A percentile compares a stretch with the other conserved stretches of the same genome.
Conservation (phyloP, 2,797 vertebrate genomes). For the Phrynocephalus guinanensis region DNA sequence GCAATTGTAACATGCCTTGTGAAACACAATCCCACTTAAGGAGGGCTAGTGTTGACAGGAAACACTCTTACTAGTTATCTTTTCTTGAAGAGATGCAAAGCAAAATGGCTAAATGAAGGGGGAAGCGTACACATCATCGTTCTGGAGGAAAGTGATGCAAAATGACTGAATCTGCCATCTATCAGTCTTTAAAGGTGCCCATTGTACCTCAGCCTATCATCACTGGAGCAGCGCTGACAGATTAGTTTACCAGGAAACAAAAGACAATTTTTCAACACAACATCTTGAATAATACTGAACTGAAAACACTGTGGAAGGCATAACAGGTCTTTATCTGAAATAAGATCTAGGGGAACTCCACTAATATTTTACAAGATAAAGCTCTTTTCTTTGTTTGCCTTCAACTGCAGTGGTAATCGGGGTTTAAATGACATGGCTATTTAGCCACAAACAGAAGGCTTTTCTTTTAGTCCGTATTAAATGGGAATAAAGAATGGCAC, state of each 20-base stretch:
- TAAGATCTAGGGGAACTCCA: conserved; percentile 47
- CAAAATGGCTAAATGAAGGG: background rate
- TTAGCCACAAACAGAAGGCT: conserved; percentile 62
- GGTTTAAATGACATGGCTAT: conserved; percentile 58
- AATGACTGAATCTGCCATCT: conserved; percentile 38
- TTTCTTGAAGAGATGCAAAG: conserved; percentile 5
- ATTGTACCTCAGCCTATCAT: conserved; percentile 10
- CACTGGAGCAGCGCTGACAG: conserved; percentile 49
- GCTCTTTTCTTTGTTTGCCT: conserved; percentile 45
- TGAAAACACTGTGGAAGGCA: conserved; percentile 32
- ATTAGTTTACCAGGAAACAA: conserved; percentile 46
- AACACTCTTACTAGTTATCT: background rate
- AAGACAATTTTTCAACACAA: conserved; percentile 59
- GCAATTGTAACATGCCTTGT: background rate
- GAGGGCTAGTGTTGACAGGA: background rate
- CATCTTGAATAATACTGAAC: conserved; percentile 39
- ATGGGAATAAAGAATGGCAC: conserved; percentile 28
- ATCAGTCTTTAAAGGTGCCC: conserved; percentile 50
- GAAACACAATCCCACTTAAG: background rate
- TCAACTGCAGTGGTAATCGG: conserved; percentile 51
- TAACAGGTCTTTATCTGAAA: conserved; percentile 59
- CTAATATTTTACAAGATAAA: conserved; percentile 56
- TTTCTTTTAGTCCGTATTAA: conserved; percentile 13
- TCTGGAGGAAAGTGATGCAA: conserved; percentile 3
- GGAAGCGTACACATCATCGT: background rate